Percentiles rank a stretch among this genome's conserved stretches.
These are phyloP conservation scores for Bubo scandiacus DNA, from an alignment of 2,113 vertebrate species.

Conservation along the genomic window DNA sequence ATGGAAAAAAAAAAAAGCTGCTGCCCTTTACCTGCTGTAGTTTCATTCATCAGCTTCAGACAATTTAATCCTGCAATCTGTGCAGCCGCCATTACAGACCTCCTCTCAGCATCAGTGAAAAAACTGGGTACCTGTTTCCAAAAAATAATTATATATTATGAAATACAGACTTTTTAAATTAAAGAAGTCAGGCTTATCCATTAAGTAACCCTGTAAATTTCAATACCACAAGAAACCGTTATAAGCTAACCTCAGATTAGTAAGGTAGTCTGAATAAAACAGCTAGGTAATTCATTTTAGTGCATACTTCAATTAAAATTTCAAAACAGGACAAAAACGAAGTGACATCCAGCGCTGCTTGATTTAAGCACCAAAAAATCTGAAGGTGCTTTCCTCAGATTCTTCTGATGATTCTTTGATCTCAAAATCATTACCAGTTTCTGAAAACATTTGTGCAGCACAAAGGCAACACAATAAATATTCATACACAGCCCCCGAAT, in stretches of 20 bases:
- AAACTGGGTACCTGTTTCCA: conserved; percentile 88
- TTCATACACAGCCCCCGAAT: neutral
- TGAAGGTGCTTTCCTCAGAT: neutral
- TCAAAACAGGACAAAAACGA: neutral
- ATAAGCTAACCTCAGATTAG: neutral
- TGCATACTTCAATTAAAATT: neutral
- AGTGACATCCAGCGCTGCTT: neutral
- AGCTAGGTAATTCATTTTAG: neutral
- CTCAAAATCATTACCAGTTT: neutral
- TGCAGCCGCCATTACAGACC: conserved; percentile 89
- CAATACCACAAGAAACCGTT: neutral
- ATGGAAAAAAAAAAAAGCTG: neutral
- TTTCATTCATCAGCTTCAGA: conserved; percentile 93
- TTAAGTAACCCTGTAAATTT: neutral
- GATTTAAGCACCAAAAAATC: neutral
- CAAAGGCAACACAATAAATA: neutral
- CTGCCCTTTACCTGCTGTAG: conserved; percentile 86
- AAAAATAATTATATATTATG: neutral
- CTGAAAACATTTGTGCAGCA: neutral
- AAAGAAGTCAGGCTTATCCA: neutral
- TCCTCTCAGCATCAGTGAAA: conserved; percentile 91
- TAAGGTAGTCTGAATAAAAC: neutral
- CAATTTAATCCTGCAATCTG: conserved; percentile 95
- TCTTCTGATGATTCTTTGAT: neutral
- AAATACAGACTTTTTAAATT: neutral